Conservation (phyloP, 2,113 vertebrate species). For the Sitta europaea region DNA sequence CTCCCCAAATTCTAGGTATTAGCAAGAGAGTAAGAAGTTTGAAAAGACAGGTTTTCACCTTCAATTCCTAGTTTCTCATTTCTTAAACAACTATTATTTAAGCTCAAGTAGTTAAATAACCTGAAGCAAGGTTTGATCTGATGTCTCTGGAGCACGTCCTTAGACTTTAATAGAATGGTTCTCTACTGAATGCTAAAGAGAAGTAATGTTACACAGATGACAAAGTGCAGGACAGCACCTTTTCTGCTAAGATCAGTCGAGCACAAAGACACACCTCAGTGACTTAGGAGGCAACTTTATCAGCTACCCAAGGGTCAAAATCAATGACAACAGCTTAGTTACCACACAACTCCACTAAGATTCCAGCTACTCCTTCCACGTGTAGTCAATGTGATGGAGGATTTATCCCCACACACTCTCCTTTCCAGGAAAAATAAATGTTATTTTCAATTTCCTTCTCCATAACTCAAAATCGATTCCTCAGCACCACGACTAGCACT, state of each 20-base stretch:
- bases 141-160: not conserved
- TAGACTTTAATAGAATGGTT: not conserved
- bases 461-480: not conserved
- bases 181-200: not conserved
- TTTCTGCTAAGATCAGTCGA: not conserved
- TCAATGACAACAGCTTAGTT: not conserved
- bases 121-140: not conserved
- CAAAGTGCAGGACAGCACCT: not conserved
- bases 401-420: not conserved
- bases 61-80: not conserved
- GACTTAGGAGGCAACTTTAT: not conserved
- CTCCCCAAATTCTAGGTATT: not conserved
- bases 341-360: not conserved
- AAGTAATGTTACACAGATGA: not conserved
- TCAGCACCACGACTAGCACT: not conserved
- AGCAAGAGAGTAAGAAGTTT: not conserved
- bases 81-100: not conserved
- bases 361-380: not conserved
- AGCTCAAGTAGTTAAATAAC: not conserved
- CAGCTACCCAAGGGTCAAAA: not conserved
- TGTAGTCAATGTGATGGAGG: not conserved
- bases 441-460: not conserved
- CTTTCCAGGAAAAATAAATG: not conserved
- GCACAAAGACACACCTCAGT: not conserved
- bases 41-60: not conserved